Conservation (phyloP, 2,113 vertebrate genomes). For the Tiliqua scincoides region DNA sequence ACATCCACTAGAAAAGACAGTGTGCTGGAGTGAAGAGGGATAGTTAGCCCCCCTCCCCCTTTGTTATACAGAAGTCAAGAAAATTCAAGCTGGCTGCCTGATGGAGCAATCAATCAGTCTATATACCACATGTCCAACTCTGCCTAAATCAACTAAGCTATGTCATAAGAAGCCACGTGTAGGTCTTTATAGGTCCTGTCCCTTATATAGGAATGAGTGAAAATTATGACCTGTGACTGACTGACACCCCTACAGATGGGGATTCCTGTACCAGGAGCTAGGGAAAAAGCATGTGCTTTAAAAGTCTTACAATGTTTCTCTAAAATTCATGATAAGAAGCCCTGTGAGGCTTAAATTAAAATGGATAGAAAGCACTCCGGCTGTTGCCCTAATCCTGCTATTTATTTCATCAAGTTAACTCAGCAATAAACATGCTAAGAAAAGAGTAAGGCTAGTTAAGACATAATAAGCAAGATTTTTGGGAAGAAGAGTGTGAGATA, state of each 20-base stretch:
- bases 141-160: not conserved
- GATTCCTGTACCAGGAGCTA: not conserved
- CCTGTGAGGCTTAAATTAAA: conserved; percentile 3
- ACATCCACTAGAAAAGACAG: no score
- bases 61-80: no score
- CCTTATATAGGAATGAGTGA: not conserved
- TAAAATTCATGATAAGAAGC: conserved; percentile 4
- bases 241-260: not conserved
- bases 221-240: not conserved
- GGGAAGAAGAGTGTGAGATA: conserved; percentile 14
- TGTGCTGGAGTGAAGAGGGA: no score
- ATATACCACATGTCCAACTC: not conserved
- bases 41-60: no score
- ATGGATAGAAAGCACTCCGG: not conserved
- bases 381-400: not conserved
- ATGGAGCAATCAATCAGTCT: not conserved
- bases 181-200: not conserved
- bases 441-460: conserved; percentile 25
- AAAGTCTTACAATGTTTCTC: not conserved
- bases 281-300: not conserved
- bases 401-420: not conserved
- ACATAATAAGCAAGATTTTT: not conserved
- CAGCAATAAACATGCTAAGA: not conserved
- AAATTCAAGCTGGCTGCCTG: not conserved
- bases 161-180: not conserved